Evolutionary conservation across 2,113 vertebrate genomes (phyloP), one percentile per base, ranked within the genome.

Genomic region (Donacobius atricapilla): DNA sequence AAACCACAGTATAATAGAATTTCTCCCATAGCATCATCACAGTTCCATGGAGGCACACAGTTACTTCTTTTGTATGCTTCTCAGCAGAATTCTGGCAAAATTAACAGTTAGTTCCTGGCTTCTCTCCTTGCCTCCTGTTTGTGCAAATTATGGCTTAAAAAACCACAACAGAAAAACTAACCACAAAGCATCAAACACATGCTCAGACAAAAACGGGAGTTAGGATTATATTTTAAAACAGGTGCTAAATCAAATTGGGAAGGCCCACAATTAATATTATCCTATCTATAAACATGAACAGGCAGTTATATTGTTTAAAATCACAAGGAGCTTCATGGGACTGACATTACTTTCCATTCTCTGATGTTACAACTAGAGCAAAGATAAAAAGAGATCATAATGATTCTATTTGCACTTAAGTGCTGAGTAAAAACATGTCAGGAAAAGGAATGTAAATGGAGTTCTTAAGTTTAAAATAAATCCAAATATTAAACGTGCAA

Each of bases 231-330:
- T 42, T 27, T 56, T 35, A 7, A 7, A 83, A 9, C 15, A 64
- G 86, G 12, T 22, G 5, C 8, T 50, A 42, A 77, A 51, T 81
- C 22, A 42, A 58, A 60, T 15, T 23, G 25, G 21, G 7, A 73
- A 70, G 5, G 31, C 40, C 24, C 0, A 2, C 1, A 1, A 18
- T 31, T 57, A 79, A 48, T 78, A 70, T 4, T 44, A 6, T 65
- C 53, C 50, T 35, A 14, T 39, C 54, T 57, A 19, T 33, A 51
- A 85, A 54, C 4, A 40, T 13, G 12, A 87, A 66, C 7, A 73
- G 25, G 31, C 1, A 2, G 7, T 9, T 75, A 10, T 7, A 22
- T 60, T 72, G 22, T 15, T 81, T 69, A 73, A 77, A 87, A 65
- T 33, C 50, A 40, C 11, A 22, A 4, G 10, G 22, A 80, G 33